Evolutionary conservation across 2,797 vertebrate species (phyloP).

Genomic region (Acipenser oxyrinchus): DNA sequence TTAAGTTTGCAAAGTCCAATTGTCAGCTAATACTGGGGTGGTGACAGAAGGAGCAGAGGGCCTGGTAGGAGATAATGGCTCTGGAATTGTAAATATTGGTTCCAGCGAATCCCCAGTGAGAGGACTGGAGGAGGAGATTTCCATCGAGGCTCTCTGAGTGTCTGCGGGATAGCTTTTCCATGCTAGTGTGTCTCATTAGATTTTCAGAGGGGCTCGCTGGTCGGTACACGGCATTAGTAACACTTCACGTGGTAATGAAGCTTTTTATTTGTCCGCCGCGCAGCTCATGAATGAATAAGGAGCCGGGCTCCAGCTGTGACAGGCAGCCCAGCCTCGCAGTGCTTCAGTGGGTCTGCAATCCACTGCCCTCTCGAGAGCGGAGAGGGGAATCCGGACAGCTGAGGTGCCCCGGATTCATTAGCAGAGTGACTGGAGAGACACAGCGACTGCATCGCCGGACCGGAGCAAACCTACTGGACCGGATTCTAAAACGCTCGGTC

Average conservation of each 20-base stretch:
- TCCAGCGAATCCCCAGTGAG: constrained; percentile 82
- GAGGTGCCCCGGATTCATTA: too few species aligned
- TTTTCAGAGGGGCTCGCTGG: constrained; percentile 94
- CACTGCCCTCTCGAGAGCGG: too few species aligned
- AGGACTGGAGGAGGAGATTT: constrained; percentile 72
- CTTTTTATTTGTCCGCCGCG: constrained; percentile 92
- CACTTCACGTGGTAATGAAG: constrained; percentile 95
- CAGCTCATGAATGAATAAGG: constrained; percentile 98
- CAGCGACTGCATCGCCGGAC: too few species aligned
- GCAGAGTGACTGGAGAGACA: too few species aligned
- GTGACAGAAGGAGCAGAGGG: constrained; percentile 80
- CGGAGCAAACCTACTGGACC: too few species aligned
- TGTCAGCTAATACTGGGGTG: constrained; percentile 92
- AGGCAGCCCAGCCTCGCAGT: constrained; percentile 68
- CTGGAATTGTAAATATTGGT: constrained; percentile 93
- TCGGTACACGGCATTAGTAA: constrained; percentile 99
- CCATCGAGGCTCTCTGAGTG: constrained; percentile 56
- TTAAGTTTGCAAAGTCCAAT: constrained; percentile 70
- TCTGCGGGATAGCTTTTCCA: constrained; percentile 79
- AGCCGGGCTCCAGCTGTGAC: constrained; percentile 67
- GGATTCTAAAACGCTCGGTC: too few species aligned
- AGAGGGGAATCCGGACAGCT: too few species aligned
- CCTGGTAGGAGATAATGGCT: constrained; percentile 97
- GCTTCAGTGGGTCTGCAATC: constrained; percentile 39
- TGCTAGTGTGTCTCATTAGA: constrained; percentile 92